Percentiles rank a stretch among this genome's conserved stretches.
phyloP scores from a whole-genome alignment of 2,797 vertebrate genomes.

The Caiman crocodilus region DNA sequence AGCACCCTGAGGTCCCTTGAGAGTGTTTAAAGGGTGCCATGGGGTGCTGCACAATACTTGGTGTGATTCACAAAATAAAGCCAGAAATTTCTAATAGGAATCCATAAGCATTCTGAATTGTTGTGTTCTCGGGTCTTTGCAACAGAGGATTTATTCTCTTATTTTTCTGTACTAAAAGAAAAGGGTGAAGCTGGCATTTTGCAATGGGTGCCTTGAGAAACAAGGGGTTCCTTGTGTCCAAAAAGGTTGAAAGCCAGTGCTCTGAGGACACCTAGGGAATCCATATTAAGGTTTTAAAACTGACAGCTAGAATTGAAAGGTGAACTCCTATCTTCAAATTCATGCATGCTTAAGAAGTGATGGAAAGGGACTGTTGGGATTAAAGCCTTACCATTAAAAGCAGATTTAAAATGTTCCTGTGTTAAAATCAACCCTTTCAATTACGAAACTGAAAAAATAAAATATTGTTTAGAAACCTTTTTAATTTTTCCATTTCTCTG shows the following conservation, averaged over 20 bases:
- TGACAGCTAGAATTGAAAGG: background rate
- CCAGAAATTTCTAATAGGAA: no score
- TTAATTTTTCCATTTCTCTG: conserved; percentile 38
- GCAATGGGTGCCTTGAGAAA: no score
- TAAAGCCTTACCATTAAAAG: background rate
- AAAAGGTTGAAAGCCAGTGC: background rate
- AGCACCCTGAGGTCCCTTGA: no score
- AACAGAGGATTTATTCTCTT: no score
- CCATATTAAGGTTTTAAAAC: fast-evolving
- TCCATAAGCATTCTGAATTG: background rate
- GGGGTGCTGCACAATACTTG: no score
- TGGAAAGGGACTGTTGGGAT: background rate
- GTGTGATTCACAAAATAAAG: no score
- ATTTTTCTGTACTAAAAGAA: no score
- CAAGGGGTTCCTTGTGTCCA: no score
- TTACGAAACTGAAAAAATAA: conserved; percentile 27
- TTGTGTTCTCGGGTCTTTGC: no score
- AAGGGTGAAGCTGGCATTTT: no score
- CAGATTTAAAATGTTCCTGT: background rate
- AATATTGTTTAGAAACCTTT: no score
- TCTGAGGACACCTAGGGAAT: background rate
- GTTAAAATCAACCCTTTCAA: conserved; percentile 1
- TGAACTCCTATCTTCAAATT: background rate
- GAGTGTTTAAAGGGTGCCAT: no score
- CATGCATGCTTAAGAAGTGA: background rate